phyloP scores from a whole-genome alignment of 2,113 vertebrate genomes.

The Lophura nycthemera region DNA sequence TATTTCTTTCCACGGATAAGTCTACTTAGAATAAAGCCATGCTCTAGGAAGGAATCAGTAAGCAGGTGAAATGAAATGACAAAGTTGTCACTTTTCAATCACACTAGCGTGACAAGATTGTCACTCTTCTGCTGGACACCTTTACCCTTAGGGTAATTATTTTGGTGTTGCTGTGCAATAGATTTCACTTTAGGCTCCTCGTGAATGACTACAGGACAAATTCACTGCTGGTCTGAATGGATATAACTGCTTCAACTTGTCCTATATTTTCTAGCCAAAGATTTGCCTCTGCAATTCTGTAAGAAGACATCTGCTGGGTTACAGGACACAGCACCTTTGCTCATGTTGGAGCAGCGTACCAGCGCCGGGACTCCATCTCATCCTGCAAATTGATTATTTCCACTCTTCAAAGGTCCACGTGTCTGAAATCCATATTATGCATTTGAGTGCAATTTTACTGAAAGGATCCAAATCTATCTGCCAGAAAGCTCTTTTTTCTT shows the following conservation, averaged over 20 bases:
- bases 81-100: slow-evolving; percentile 10
- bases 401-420: not conserved
- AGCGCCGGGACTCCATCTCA: not conserved
- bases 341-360: not conserved
- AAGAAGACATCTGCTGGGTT: not conserved
- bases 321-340: not conserved
- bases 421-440: slow-evolving; percentile 22
- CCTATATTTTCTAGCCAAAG: not conserved
- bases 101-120: slow-evolving; percentile 4
- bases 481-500: slow-evolving; percentile 14
- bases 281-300: not conserved
- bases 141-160: not conserved
- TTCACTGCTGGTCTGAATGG: not conserved
- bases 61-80: not conserved
- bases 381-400: slow-evolving; percentile 55
- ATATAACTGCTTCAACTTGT: not conserved
- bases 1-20: not conserved
- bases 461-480: slow-evolving; percentile 29
- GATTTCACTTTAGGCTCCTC: not conserved
- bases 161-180: not conserved
- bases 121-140: slow-evolving; percentile 10
- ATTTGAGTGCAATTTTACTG: slow-evolving; percentile 17
- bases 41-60: not conserved
- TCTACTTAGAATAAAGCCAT: not conserved
- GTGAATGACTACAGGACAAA: not conserved